Percentiles rank a stretch among this genome's conserved stretches.
phyloP scores from a whole-genome alignment of 2,797 vertebrate genomes.

The Aratinga solstitialis region DNA sequence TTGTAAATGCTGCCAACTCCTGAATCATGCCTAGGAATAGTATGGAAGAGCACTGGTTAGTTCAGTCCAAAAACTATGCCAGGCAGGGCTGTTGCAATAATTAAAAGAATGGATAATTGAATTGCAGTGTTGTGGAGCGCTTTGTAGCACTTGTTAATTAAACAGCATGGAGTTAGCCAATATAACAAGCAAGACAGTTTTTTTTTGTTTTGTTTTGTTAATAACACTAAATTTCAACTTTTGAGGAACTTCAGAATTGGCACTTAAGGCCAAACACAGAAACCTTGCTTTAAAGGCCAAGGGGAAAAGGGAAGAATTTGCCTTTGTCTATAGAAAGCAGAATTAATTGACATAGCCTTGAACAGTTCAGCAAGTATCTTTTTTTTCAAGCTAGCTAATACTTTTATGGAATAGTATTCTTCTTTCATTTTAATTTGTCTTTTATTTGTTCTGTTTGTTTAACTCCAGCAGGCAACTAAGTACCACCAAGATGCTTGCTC shows the following conservation, averaged over 20 bases:
- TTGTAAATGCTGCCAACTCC: not conserved
- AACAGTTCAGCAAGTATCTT: not conserved
- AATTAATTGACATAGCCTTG: not conserved
- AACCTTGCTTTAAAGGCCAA: not conserved
- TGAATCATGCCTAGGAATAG: not conserved
- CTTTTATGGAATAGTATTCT: not conserved
- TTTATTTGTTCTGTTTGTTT: not conserved
- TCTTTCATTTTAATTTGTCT: not conserved
- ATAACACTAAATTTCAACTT: not conserved
- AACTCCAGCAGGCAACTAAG: not conserved
- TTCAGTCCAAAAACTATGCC: not conserved
- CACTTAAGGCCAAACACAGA: not conserved
- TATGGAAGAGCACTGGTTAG: not conserved
- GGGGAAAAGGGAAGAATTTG: not conserved
- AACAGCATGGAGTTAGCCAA: not conserved
- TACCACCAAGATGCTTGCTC: not conserved
- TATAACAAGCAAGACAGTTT: not conserved
- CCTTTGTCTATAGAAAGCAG: not conserved
- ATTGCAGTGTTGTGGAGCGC: not conserved
- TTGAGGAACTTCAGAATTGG: not conserved
- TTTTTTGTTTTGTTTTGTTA: not conserved
- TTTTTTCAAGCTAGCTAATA: not conserved
- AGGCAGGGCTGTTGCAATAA: not conserved
- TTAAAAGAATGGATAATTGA: slow-evolving; percentile 15
- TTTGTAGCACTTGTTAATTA: not conserved